phyloP scores from a whole-genome alignment of 2,888 invertebrate genomes.

The Amorpha juglandis region DNA sequence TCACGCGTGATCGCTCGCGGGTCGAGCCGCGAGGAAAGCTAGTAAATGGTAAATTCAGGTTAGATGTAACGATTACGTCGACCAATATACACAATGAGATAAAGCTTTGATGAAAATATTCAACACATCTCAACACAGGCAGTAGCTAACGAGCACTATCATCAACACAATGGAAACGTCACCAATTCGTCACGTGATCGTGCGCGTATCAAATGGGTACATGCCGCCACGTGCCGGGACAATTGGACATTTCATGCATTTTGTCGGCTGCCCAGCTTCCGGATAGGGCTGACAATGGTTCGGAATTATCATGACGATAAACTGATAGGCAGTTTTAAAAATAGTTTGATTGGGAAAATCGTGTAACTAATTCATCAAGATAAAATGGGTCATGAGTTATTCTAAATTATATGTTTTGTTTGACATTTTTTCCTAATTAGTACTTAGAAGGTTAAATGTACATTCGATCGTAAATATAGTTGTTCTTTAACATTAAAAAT shows the following conservation, averaged over 20 bases:
- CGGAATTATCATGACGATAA: background rate
- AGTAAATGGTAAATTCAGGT: no score
- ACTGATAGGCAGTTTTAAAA: background rate
- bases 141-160: conserved; percentile 11
- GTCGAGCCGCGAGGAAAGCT: no score
- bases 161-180: conserved; percentile 35
- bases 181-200: conserved; percentile 44
- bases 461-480: no score
- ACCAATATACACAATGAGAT: background rate
- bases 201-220: conserved; percentile 32
- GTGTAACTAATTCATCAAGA: background rate
- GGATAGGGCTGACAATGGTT: conserved; percentile 41
- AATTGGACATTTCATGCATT: conserved; percentile 43
- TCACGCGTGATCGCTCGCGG: no score
- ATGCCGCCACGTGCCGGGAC: conserved; percentile 44
- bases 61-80: no score
- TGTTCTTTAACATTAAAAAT: no score
- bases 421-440: no score
- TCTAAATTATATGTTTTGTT: no score
- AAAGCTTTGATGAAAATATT: background rate
- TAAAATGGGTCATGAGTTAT: no score
- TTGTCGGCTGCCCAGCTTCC: conserved; percentile 50
- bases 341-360: background rate
- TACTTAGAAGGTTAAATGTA: no score
- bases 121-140: background rate